phyloP scores from a whole-genome alignment of 2,797 vertebrate genomes.

The Agapornis canus region DNA sequence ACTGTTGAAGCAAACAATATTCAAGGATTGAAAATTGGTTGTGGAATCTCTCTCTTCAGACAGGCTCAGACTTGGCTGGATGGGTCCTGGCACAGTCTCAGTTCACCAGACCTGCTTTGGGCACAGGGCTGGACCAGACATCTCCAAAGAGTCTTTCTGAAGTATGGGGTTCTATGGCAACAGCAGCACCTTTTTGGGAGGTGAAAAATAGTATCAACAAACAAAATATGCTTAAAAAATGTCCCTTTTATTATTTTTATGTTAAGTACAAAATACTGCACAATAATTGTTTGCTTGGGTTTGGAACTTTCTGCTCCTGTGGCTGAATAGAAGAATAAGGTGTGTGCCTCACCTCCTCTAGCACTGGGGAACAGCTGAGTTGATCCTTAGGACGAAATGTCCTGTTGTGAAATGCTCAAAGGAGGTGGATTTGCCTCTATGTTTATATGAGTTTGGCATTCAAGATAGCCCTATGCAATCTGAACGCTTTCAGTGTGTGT shows the following conservation, averaged over 20 bases:
- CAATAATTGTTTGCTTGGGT: neutral
- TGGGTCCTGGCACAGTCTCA: fast-evolving
- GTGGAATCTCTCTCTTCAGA: neutral
- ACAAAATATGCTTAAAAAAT: neutral
- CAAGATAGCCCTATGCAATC: neutral
- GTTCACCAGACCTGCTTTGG: neutral
- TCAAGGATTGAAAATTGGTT: neutral
- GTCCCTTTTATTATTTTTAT: neutral
- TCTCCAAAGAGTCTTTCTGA: neutral
- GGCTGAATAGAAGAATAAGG: neutral
- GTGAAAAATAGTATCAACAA: neutral
- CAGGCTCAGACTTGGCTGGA: neutral
- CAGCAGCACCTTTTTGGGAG: neutral
- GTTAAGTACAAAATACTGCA: neutral
- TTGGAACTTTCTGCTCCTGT: neutral
- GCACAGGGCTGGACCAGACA: fast-evolving
- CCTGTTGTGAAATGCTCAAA: neutral
- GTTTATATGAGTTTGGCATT: neutral
- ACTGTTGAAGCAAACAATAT: neutral
- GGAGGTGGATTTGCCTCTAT: neutral
- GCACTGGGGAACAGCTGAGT: neutral
- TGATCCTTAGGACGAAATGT: neutral
- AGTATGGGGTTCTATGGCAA: neutral
- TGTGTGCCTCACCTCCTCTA: neutral
- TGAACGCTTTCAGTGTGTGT: neutral